A percentile compares a stretch with the other conserved stretches of the same genome.
Evolutionary conservation across 1,140 invertebrate genomes (phyloP).

Genomic region (Meloidogyne floridensis): DNA sequence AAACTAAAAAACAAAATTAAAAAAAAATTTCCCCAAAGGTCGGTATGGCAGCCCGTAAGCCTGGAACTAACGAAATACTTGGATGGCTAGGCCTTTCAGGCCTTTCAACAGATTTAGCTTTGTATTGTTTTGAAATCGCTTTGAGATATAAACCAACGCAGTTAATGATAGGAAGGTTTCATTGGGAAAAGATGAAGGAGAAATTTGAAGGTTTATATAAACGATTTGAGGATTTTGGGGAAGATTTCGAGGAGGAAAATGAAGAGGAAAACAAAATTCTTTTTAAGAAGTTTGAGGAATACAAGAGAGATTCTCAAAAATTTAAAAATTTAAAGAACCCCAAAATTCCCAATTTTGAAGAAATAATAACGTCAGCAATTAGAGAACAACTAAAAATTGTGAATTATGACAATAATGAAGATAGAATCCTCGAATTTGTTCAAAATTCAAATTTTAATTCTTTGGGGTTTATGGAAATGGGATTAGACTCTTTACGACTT

Average conservation of each 20-base stretch:
- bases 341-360: not conserved
- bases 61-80: constrained; percentile 13
- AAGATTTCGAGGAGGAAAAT: not conserved
- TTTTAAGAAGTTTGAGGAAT: not conserved
- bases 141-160: not conserved
- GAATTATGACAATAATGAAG: not conserved
- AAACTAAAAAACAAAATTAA: too few relatives aligned
- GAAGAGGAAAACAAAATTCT: not conserved
- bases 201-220: not conserved
- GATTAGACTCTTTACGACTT: not conserved
- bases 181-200: constrained; percentile 9
- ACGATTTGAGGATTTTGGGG: not conserved
- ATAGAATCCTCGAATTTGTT: not conserved
- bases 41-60: constrained; percentile 6
- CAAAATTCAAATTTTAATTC: not conserved
- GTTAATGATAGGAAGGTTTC: not conserved
- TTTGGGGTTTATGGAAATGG: constrained; percentile 15
- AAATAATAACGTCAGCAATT: too few relatives aligned
- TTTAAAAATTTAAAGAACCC: not conserved
- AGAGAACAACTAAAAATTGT: not conserved
- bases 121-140: not conserved
- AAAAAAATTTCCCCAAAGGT: not conserved
- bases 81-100: not conserved
- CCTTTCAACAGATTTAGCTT: not conserved
- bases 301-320: too few relatives aligned